These are phyloP conservation scores for Cylas formicarius DNA, from an alignment of 1,140 invertebrate genomes.

Conservation along the genomic window DNA sequence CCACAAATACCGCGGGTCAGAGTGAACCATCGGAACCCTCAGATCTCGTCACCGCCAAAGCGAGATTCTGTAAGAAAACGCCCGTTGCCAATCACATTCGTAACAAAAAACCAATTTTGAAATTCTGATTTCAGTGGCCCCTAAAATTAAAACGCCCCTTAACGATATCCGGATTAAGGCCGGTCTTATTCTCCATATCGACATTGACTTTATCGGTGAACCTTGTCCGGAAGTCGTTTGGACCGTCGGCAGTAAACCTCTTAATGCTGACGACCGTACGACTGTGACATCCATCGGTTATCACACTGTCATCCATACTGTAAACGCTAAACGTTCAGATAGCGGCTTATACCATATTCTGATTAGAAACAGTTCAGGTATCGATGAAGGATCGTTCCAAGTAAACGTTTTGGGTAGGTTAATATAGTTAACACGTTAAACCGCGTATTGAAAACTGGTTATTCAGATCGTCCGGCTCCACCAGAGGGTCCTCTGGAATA, in stretches of 20 bases:
- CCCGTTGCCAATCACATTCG: background rate
- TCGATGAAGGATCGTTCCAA: constrained; percentile 83
- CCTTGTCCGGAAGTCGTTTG: constrained; percentile 80
- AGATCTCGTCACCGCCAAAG: constrained; percentile 78
- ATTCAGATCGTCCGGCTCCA: constrained; percentile 69
- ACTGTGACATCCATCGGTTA: constrained; percentile 84
- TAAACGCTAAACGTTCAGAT: constrained; percentile 77
- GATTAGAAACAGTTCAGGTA: constrained; percentile 80
- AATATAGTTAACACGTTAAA: background rate
- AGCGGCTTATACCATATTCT: constrained; percentile 76
- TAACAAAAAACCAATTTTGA: constrained; percentile 2
- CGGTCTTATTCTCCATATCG: constrained; percentile 85
- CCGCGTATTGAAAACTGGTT: constrained; percentile 1
- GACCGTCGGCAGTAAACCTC: constrained; percentile 67
- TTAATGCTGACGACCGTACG: constrained; percentile 69
- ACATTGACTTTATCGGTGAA: constrained; percentile 89
- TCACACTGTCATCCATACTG: constrained; percentile 84
- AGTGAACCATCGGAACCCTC: constrained; percentile 93
- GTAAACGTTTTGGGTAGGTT: constrained; percentile 69
- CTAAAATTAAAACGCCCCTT: constrained; percentile 86
- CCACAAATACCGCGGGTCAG: constrained; percentile 90
- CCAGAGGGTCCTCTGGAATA: constrained; percentile 85
- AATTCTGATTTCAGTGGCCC: constrained; percentile 58
- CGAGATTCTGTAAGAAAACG: constrained; percentile 61
- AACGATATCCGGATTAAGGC: constrained; percentile 83